Base-by-base conservation (phyloP, 2,113 vertebrate genomes). In the Chloropsis cyanopogon region DNA sequence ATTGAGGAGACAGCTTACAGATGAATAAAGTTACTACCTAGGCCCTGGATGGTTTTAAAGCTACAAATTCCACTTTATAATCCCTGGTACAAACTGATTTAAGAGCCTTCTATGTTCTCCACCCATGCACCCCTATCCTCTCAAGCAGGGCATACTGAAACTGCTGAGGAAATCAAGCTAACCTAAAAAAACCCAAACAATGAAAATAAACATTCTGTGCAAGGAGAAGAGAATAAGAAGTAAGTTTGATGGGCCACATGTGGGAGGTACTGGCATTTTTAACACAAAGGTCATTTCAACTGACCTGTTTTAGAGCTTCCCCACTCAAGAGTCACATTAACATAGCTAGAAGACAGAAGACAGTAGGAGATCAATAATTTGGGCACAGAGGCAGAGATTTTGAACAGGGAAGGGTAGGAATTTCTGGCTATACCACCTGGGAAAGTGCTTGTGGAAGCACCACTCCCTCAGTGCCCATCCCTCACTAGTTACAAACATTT, bases 381-480 rank as follows among this genome's bases (percentile, higher is more conserved):
- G 54, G 50, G 42, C 61, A 79, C 33, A 33, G 24, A 76, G 28
- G 20, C 59, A 80, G 63, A 80, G 71, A 54, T 19, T 42, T 0
- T 16, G 46, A 90, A 56, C 7, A 54, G 19, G 57, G 31, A 54
- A 12, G 4, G 10, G 42, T 6, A 90, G 31, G 25, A 66, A 61
- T 69, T 90, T 54, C 54, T 83, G 82, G 59, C 65, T 72, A 35
- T 41, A 59, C 29, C 0, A 0, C 39, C 42, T 37, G 11, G 10
- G 8, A 57, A 69, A 56, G 61, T 6, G 13, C 28, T 31, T n/a
- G 28, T 23, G 37, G 79, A 72, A 76, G 29, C 16, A 83, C 42
- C 0, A 0, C 10, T 37, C 39, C 14, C 39, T 42, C 63, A 19
- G 17, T 14, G 53, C 33, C 66, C 2, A 9, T 22, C 44, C 64